Percentiles rank a stretch among this genome's conserved stretches.
Conservation (phyloP, 2,113 vertebrate species). For the Istiophorus platypterus region DNA sequence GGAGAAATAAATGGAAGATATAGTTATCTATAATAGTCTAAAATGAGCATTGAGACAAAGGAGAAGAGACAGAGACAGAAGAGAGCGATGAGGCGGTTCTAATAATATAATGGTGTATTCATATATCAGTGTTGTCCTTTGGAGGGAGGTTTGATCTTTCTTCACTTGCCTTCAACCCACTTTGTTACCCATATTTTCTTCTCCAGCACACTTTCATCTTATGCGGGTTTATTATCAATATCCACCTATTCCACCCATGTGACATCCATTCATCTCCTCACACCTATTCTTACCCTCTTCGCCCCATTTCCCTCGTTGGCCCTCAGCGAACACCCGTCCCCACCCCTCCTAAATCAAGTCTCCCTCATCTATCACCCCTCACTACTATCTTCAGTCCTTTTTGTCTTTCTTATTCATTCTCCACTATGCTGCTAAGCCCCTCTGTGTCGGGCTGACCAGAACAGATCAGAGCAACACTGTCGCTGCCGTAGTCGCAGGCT, state of each 20-base stretch:
- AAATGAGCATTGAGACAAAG: constrained; percentile 56
- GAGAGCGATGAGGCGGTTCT: constrained; percentile 66
- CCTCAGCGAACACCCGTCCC: constrained; percentile 47
- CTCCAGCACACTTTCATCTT: constrained; percentile 34
- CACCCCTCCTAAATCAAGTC: constrained; percentile 55
- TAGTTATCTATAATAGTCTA: constrained; percentile 10
- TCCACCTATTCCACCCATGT: constrained; percentile 33
- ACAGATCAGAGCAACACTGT: constrained; percentile 16
- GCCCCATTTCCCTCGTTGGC: constrained; percentile 53
- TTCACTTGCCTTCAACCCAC: constrained; percentile 33
- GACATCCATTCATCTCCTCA: constrained; percentile 62
- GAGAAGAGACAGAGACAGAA: constrained; percentile 46
- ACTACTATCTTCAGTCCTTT: constrained; percentile 35
- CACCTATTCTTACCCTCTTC: constrained; percentile 60
- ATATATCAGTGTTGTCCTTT: constrained; percentile 66
- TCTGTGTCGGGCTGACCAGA: constrained; percentile 21
- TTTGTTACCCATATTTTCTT: constrained; percentile 56
- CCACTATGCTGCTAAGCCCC: neutral
- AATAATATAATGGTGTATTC: constrained; percentile 62
- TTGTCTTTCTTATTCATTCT: constrained; percentile 37
- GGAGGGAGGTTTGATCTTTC: constrained; percentile 55
- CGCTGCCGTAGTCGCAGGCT: constrained; percentile 36
- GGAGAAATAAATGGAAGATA: constrained; percentile 38
- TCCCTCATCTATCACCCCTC: constrained; percentile 52
- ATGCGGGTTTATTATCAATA: constrained; percentile 64